Percentiles rank a stretch among this genome's conserved stretches.
Evolutionary conservation across 2,797 vertebrate species (phyloP).

Genomic region (Squalus acanthias): DNA sequence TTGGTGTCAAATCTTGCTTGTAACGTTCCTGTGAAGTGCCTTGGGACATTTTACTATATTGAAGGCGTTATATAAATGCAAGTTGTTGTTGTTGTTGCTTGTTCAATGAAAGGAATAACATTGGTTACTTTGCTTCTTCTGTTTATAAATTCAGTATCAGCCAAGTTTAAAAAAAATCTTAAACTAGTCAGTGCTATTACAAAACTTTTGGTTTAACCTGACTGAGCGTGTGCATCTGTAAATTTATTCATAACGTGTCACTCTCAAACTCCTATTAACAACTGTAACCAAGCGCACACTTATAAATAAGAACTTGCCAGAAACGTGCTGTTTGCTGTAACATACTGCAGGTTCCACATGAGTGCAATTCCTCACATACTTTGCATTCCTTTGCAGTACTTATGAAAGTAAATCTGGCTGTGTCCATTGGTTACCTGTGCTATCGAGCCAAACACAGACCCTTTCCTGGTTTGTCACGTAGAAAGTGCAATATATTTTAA

Average conservation of each 20-base stretch:
- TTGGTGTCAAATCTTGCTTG: not conserved
- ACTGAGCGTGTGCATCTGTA: not conserved
- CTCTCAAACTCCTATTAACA: not conserved
- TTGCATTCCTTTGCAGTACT: conserved; percentile 14
- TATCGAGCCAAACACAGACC: not conserved
- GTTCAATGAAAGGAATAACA: not conserved
- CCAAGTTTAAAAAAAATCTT: not conserved
- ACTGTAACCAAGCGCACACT: not conserved
- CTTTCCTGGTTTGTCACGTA: not conserved
- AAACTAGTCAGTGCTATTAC: not conserved
- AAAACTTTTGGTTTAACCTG: not conserved
- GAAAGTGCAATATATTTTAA: not conserved
- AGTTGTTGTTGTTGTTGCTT: not conserved
- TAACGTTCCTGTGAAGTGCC: not conserved
- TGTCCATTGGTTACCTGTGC: conserved; percentile 5
- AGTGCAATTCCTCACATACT: conserved; percentile 19
- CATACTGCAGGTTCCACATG: conserved; percentile 11
- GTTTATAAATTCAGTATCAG: not conserved
- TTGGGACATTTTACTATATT: not conserved
- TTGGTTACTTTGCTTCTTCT: not conserved
- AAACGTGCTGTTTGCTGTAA: not conserved
- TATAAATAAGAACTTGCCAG: not conserved
- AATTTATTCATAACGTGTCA: not conserved
- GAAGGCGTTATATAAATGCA: not conserved
- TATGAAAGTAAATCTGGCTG: not conserved